Percentiles rank a stretch among this genome's conserved stretches.
These are phyloP conservation scores for Lamellibrachia columna DNA, from an alignment of 2,888 invertebrate genomes.

Conservation along the genomic window DNA sequence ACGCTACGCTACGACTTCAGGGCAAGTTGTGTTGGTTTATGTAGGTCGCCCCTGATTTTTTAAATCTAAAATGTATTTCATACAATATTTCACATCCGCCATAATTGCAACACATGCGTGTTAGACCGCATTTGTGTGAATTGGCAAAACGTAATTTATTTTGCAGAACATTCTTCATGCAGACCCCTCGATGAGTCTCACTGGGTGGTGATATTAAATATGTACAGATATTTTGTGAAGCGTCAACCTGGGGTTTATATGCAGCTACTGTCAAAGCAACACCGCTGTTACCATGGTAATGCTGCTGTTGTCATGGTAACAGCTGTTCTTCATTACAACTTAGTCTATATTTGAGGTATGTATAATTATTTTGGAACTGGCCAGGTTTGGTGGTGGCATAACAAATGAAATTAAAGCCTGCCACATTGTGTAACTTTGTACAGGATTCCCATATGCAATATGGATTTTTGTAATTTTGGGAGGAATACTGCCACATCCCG, in stretches of 20 bases:
- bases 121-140: neutral
- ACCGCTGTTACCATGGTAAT: neutral
- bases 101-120: neutral
- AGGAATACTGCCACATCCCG: no score
- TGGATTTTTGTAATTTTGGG: no score
- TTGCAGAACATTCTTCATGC: no score
- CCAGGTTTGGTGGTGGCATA: neutral
- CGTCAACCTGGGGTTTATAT: neutral
- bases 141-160: neutral
- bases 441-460: no score
- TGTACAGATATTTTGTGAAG: neutral
- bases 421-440: no score
- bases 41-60: neutral
- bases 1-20: neutral
- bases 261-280: neutral
- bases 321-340: neutral
- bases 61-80: neutral
- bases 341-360: neutral
- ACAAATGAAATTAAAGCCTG: no score
- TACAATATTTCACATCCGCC: neutral
- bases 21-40: neutral
- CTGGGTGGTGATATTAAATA: neutral
- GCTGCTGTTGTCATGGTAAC: neutral
- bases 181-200: neutral
- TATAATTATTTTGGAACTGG: neutral